These are phyloP conservation scores for Myiozetetes cayanensis DNA, from an alignment of 2,113 vertebrate genomes.

Conservation along the genomic window DNA sequence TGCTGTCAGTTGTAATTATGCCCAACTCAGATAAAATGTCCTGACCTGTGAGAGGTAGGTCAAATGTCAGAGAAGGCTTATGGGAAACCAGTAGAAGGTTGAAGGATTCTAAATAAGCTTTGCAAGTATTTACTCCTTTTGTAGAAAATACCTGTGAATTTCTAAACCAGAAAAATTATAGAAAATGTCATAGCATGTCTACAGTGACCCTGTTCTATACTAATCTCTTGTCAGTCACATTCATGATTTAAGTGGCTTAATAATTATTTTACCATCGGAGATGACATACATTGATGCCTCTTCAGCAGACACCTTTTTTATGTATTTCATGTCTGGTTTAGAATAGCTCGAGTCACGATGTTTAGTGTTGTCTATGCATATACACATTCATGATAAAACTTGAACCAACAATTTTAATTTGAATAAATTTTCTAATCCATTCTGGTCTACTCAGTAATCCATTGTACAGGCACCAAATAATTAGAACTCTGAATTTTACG, in stretches of 20 bases:
- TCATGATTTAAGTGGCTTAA: constrained; percentile 26
- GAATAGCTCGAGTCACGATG: background rate
- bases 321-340: background rate
- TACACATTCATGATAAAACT: background rate
- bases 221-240: constrained; percentile 4
- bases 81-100: constrained; percentile 30
- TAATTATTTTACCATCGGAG: background rate
- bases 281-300: background rate
- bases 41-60: constrained; percentile 27
- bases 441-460: background rate
- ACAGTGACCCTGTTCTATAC: background rate
- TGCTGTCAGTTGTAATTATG: constrained; percentile 29
- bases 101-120: constrained; percentile 34
- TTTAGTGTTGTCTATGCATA: background rate
- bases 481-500: background rate
- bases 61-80: constrained; percentile 55
- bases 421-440: background rate
- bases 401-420: background rate
- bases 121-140: constrained; percentile 29
- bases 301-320: background rate
- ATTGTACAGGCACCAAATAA: background rate
- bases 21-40: constrained; percentile 32
- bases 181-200: constrained; percentile 13
- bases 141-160: constrained; percentile 28
- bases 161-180: constrained; percentile 2